A percentile compares a stretch with the other conserved stretches of the same genome.
Evolutionary conservation across 2,888 invertebrate genomes (phyloP).

Genomic region (Caenorhabditis parvicauda): DNA sequence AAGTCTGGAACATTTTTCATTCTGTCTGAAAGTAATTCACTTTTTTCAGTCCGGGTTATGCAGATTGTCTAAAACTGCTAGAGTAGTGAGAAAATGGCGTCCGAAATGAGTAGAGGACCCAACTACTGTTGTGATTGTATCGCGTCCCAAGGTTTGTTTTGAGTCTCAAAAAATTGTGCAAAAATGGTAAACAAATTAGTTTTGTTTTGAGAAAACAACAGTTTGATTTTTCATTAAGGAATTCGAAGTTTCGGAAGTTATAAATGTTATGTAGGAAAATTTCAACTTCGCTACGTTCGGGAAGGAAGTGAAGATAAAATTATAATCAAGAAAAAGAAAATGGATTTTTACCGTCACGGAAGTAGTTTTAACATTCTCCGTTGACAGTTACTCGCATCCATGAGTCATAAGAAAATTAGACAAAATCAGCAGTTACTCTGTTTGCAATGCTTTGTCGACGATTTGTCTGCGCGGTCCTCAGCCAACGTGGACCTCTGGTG

Average conservation of each 20-base stretch:
- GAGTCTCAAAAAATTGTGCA: neutral
- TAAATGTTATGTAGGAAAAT: too few relatives aligned
- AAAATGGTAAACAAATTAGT: neutral
- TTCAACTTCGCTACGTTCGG: too few relatives aligned
- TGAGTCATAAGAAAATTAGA: neutral
- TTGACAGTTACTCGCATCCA: too few relatives aligned
- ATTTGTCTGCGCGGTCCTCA: too few relatives aligned
- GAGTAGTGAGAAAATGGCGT: conserved; percentile 31
- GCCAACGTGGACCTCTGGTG: too few relatives aligned
- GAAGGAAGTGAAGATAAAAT: too few relatives aligned
- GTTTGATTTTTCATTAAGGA: neutral
- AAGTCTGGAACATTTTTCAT: conserved; percentile 3
- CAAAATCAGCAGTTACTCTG: too few relatives aligned
- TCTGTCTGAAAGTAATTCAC: neutral
- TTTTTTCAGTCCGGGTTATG: neutral
- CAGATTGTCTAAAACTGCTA: conserved; percentile 2
- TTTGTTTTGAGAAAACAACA: neutral
- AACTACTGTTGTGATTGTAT: conserved; percentile 61
- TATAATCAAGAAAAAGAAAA: too few relatives aligned
- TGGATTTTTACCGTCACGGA: too few relatives aligned
- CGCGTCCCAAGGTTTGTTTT: conserved; percentile 48
- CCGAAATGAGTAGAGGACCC: conserved; percentile 40
- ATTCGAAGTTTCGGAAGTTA: too few relatives aligned
- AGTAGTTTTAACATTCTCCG: too few relatives aligned
- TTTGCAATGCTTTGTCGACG: too few relatives aligned